These are phyloP conservation scores for Fregetta grallaria DNA, from an alignment of 2,113 vertebrate species.

Conservation along the genomic window DNA sequence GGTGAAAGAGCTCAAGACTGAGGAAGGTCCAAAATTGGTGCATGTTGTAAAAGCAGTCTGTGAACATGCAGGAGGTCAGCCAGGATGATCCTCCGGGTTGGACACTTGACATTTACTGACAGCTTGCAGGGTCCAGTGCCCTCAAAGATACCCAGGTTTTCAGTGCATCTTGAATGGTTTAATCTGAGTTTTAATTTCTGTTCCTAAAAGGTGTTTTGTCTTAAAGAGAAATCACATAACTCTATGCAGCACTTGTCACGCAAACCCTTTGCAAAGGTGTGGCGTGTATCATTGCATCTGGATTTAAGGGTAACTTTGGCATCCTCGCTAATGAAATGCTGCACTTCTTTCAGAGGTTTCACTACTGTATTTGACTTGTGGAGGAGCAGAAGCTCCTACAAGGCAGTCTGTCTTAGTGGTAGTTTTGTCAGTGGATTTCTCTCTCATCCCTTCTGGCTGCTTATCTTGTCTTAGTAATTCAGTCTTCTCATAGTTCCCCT, in stretches of 20 bases:
- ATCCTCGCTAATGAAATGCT: neutral
- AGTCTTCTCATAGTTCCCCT: neutral
- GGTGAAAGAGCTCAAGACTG: neutral
- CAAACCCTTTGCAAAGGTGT: neutral
- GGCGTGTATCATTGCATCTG: fast-evolving
- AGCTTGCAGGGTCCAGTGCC: neutral
- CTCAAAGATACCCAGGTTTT: neutral
- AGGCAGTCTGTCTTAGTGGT: neutral
- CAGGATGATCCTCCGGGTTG: neutral
- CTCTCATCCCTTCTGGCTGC: neutral
- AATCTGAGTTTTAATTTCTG: neutral
- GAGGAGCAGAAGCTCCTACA: neutral
- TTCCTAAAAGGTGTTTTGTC: neutral
- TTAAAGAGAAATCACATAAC: fast-evolving
- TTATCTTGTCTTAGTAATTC: neutral
- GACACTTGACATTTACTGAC: neutral
- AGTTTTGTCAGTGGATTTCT: neutral
- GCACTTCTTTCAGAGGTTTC: neutral
- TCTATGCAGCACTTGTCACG: neutral
- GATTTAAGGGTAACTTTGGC: neutral
- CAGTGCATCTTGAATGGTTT: neutral
- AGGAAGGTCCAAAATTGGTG: neutral
- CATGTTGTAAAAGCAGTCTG: neutral
- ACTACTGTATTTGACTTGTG: neutral
- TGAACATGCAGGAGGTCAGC: neutral